Evolutionary conservation across 1,140 invertebrate species (phyloP).

Genomic region (Drosophila tani): DNA sequence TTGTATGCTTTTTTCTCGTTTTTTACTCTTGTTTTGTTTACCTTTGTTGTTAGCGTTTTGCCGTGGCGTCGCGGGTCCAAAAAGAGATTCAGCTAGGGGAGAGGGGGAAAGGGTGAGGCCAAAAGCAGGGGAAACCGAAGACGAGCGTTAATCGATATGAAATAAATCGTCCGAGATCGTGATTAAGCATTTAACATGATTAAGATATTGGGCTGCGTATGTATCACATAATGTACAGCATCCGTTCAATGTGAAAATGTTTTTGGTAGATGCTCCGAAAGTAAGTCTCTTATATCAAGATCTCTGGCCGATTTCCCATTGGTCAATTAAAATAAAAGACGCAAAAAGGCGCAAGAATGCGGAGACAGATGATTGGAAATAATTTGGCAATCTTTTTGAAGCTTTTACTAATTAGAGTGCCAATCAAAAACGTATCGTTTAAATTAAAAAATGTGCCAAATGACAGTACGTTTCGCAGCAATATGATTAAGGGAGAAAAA

Average conservation of each 20-base stretch:
- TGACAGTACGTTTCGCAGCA: constrained; percentile 2
- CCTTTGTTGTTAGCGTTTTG: constrained; percentile 54
- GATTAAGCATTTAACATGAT: constrained; percentile 74
- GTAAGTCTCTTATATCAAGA: constrained; percentile 2
- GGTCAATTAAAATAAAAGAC: constrained; percentile 13
- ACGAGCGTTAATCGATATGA: constrained; percentile 68
- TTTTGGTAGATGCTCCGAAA: constrained; percentile 2
- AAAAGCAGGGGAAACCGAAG: constrained; percentile 6
- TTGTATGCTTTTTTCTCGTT: constrained; percentile 19
- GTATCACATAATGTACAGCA: constrained; percentile 60
- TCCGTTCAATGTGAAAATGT: constrained; percentile 46
- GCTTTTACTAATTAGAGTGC: constrained; percentile 43
- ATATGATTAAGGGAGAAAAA: not conserved
- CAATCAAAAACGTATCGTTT: constrained; percentile 45
- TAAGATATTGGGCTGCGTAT: constrained; percentile 65
- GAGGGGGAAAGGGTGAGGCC: not conserved
- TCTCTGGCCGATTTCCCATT: constrained; percentile 29
- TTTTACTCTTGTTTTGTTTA: constrained; percentile 43
- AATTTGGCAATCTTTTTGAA: constrained; percentile 23
- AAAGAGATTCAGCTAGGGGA: constrained; percentile 17
- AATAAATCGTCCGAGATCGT: constrained; percentile 71
- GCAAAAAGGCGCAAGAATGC: constrained; percentile 27
- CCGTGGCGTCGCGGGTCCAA: constrained; percentile 41
- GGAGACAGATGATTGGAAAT: constrained; percentile 35
- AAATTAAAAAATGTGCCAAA: constrained; percentile 8